phyloP scores from a whole-genome alignment of 2,888 invertebrate genomes.

The Monoplex corrugatus region DNA sequence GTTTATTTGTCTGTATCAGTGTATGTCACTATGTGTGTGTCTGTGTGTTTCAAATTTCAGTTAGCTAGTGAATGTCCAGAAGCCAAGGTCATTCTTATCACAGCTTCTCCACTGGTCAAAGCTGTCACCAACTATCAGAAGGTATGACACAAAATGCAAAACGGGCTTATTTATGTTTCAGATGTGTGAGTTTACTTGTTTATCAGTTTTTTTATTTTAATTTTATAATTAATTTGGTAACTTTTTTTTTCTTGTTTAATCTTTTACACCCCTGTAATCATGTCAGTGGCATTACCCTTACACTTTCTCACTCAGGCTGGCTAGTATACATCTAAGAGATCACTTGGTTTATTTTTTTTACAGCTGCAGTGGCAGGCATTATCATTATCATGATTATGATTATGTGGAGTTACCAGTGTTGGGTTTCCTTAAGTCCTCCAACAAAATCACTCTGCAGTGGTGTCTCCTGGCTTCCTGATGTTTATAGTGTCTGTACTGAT shows the following conservation, averaged over 20 bases:
- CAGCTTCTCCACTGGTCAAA: constrained; percentile 93
- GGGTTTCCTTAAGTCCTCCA: no score
- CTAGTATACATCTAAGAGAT: no score
- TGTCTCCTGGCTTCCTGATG: no score
- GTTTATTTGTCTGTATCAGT: background rate
- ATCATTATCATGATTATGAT: no score
- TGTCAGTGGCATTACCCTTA: background rate
- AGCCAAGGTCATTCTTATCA: constrained; percentile 88
- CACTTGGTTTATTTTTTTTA: background rate
- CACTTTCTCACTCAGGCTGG: background rate
- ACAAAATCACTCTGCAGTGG: no score
- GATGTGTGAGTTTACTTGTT: no score
- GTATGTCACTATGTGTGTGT: background rate
- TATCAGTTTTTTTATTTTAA: no score
- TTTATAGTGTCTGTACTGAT: no score
- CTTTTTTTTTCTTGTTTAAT: background rate
- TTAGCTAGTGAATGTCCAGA: constrained; percentile 87
- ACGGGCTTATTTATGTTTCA: no score
- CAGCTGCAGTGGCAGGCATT: no score
- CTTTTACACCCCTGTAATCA: background rate
- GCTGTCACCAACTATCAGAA: constrained; percentile 91
- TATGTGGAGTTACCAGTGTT: no score
- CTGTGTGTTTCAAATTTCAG: constrained; percentile 64
- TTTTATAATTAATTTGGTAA: background rate
- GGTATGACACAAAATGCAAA: no score